These are phyloP conservation scores for Aegithalos caudatus DNA, from an alignment of 2,113 vertebrate species.

Conservation along the genomic window DNA sequence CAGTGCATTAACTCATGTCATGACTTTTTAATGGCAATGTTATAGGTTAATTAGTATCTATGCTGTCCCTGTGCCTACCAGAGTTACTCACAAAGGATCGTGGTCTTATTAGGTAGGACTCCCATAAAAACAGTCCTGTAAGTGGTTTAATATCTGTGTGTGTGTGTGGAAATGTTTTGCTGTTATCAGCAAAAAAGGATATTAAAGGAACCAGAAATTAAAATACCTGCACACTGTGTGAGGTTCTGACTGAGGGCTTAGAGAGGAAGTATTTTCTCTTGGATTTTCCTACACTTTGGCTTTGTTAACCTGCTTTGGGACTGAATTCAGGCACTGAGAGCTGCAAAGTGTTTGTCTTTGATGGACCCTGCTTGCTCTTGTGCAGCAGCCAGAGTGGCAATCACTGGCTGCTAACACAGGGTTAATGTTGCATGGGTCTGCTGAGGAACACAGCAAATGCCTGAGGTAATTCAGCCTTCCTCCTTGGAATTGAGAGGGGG, in stretches of 20 bases:
- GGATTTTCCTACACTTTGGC: neutral
- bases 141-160: neutral
- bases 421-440: slow-evolving; percentile 52
- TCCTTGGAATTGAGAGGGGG: neutral
- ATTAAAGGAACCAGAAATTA: neutral
- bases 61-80: neutral
- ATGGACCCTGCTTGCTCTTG: neutral
- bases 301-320: neutral
- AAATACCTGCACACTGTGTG: neutral
- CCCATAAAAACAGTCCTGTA: neutral
- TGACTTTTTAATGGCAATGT: slow-evolving; percentile 24
- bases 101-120: neutral
- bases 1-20: neutral
- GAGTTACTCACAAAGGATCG: neutral
- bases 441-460: slow-evolving; percentile 52
- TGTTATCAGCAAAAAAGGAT: neutral
- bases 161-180: neutral
- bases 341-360: neutral
- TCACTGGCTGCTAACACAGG: neutral
- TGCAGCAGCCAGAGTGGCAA: neutral
- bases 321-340: neutral
- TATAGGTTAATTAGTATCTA: slow-evolving; percentile 27
- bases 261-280: neutral
- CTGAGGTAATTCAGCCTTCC: slow-evolving; percentile 39
- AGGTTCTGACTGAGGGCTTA: neutral